phyloP scores from a whole-genome alignment of 2,797 vertebrate genomes.

The Pseudochromis fuscus region DNA sequence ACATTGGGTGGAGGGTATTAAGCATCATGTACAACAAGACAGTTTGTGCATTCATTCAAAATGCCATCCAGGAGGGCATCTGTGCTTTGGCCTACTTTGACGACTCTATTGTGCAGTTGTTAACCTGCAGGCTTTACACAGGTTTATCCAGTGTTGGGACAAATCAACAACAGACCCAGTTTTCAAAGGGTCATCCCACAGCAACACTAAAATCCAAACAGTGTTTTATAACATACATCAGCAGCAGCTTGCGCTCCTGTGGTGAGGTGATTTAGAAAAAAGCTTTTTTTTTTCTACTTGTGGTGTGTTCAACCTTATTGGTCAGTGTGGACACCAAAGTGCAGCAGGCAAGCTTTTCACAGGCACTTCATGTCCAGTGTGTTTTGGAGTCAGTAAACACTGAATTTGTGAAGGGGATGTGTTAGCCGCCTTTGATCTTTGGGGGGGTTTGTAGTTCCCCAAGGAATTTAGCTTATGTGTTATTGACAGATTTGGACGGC shows the following conservation, averaged over 20 bases:
- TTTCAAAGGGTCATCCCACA: slow-evolving; percentile 19
- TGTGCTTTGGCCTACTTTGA: slow-evolving; percentile 48
- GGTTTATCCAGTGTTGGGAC: slow-evolving; percentile 20
- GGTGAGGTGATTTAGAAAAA: background rate
- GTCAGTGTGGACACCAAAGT: background rate
- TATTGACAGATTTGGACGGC: slow-evolving; percentile 33
- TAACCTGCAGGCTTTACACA: slow-evolving; percentile 12
- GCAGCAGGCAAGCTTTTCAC: slow-evolving; percentile 24
- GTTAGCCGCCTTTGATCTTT: slow-evolving; percentile 36
- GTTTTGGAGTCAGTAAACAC: slow-evolving; percentile 28
- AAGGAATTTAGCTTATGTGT: slow-evolving; percentile 32
- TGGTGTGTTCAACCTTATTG: background rate
- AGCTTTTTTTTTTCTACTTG: background rate
- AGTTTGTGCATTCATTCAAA: slow-evolving; percentile 7
- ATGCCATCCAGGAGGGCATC: slow-evolving; percentile 14
- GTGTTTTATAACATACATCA: background rate
- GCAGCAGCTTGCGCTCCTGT: background rate
- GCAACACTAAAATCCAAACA: slow-evolving; percentile 1
- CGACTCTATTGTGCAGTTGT: slow-evolving; percentile 14
- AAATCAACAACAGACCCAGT: slow-evolving; percentile 6
- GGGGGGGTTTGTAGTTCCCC: background rate
- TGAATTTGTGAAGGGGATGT: slow-evolving; percentile 28
- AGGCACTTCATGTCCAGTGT: slow-evolving; percentile 11
- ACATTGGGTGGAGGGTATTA: background rate
- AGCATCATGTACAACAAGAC: background rate